Evolutionary conservation across 2,888 invertebrate genomes (phyloP), one percentile per base, ranked within the genome.

Genomic region (Apocheima hispidaria): DNA sequence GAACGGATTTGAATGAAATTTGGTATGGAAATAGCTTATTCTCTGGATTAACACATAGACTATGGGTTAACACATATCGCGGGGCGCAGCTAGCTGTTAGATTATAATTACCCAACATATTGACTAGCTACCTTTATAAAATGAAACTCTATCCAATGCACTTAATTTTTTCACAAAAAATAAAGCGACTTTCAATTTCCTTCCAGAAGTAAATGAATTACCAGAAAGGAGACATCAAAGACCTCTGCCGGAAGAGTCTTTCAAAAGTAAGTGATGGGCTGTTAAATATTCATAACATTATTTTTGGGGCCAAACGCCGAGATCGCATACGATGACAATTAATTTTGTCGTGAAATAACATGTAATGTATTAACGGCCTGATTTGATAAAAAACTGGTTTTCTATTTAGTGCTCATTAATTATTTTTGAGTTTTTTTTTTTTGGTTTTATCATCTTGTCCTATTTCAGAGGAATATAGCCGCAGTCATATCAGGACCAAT

Each of bases 201-300:
- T 28, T n/a, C 35, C 12, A 48, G 14, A 54, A 50, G 51, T 59
- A 63, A 59, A 55, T 48, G 58, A 59, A 63, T 55, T 48, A 63
- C 58, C 52, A 41, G 35, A 52, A 54, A 58, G 52, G 40, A 58
- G 53, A 56, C 62, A 60, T 62, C 56, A 65, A 65, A 65, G 53
- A 26, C 48, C 51, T 21, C 28, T 9, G 1, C 10, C 26, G 46
- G 51, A 55, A 44, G 36, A 50, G 51, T 51, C 30, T 40, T 44
- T 54, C 46, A 51, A 57, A 46, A 51, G 60, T 54, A 59, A 63
- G 63, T 63, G 59, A 63, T 63, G 56, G 40, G 26, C 26, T 49
- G 21, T 56, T 62, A 49, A 61, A 66, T 61, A 65, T 65, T 67
- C 62, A 67, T 59, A 54, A 43, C 14, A 53, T 62, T 68, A 55